Evolutionary conservation across 2,888 invertebrate genomes (phyloP).

Genomic region (Eupeodes luniger): DNA sequence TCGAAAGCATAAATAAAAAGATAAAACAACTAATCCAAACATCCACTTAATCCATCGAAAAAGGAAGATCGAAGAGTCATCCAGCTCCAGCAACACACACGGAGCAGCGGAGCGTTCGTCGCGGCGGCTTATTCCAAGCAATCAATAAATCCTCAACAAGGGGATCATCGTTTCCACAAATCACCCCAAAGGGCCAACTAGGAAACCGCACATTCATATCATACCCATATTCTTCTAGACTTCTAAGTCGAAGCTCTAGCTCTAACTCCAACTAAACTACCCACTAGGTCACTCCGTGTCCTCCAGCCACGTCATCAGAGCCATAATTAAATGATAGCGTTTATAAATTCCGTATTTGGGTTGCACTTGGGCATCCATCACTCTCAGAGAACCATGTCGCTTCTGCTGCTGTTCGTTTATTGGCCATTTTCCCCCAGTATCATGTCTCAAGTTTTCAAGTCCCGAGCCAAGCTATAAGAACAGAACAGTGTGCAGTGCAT

Average conservation of each 20-base stretch:
- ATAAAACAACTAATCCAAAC: slow-evolving; percentile 33
- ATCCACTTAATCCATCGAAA: slow-evolving; percentile 24
- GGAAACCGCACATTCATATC: slow-evolving; percentile 22
- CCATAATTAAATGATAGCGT: slow-evolving; percentile 71
- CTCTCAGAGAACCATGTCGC: slow-evolving; percentile 5
- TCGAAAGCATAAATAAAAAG: slow-evolving; percentile 34
- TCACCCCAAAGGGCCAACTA: slow-evolving; percentile 62
- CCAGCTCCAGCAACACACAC: neutral
- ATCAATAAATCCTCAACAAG: slow-evolving; percentile 66
- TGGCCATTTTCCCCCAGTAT: neutral
- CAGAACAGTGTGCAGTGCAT: slow-evolving; percentile 62
- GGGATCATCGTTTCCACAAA: slow-evolving; percentile 57
- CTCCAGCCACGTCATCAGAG: slow-evolving; percentile 66
- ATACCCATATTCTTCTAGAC: slow-evolving; percentile 22
- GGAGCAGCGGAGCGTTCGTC: neutral
- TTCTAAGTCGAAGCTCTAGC: too few relatives aligned
- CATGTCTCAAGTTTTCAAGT: neutral
- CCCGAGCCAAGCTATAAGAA: slow-evolving; percentile 11
- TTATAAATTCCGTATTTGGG: slow-evolving; percentile 72
- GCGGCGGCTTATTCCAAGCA: slow-evolving; percentile 20
- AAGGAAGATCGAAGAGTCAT: neutral
- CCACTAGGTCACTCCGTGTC: slow-evolving; percentile 70
- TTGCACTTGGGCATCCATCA: slow-evolving; percentile 68
- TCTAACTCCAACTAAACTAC: slow-evolving; percentile 1
- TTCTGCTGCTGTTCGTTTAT: slow-evolving; percentile 24